These are phyloP conservation scores for Glossophaga mutica DNA, from an alignment of 2,797 vertebrate genomes.

Conservation along the genomic window DNA sequence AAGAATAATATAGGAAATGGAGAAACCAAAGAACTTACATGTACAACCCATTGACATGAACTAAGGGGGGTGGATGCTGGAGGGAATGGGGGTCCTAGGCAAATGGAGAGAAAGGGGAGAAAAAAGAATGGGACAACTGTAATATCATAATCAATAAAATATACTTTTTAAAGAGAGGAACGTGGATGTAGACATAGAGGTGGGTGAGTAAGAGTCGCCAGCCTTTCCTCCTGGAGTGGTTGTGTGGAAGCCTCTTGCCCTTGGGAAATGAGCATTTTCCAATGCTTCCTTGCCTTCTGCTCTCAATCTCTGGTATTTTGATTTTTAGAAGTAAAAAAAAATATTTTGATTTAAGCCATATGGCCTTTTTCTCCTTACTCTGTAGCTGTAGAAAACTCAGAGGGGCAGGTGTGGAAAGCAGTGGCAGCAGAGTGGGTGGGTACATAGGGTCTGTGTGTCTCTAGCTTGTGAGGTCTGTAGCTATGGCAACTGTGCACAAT, in stretches of 20 bases:
- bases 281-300: slow-evolving; percentile 20
- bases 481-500: slow-evolving; percentile 64
- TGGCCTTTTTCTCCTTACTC: slow-evolving; percentile 40
- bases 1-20: too few relatives aligned
- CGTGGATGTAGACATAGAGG: not conserved
- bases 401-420: slow-evolving; percentile 66
- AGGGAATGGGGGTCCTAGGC: too few relatives aligned
- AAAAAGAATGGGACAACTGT: too few relatives aligned
- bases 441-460: slow-evolving; percentile 43
- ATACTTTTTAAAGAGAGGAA: not conserved
- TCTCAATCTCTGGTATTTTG: slow-evolving; percentile 55
- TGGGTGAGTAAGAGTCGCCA: not conserved
- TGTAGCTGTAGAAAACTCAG: slow-evolving; percentile 53
- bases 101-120: too few relatives aligned
- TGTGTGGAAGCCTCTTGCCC: slow-evolving; percentile 11
- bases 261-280: slow-evolving; percentile 34
- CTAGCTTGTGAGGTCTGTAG: slow-evolving; percentile 51
- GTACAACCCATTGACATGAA: too few relatives aligned
- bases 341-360: slow-evolving; percentile 75
- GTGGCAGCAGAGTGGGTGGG: slow-evolving; percentile 63
- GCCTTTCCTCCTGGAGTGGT: not conserved
- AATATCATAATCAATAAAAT: too few relatives aligned
- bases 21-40: too few relatives aligned
- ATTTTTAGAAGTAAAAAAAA: slow-evolving; percentile 69
- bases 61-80: too few relatives aligned